A percentile compares a stretch with the other conserved stretches of the same genome.
Evolutionary conservation across 2,888 invertebrate genomes (phyloP).

Genomic region (Drosophila neoperkinsi): DNA sequence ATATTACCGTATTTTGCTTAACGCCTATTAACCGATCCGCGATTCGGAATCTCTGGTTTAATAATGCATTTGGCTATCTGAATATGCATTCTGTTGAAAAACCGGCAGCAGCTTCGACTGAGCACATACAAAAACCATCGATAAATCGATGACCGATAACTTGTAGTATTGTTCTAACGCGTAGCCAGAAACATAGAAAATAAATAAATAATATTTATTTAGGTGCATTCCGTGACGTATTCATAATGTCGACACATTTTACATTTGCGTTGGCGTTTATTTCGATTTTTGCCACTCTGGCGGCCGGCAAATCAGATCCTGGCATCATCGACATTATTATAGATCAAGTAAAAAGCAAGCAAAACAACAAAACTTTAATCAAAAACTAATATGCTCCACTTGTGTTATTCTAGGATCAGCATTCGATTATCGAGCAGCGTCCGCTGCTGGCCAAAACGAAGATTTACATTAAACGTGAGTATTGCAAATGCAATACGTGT

Average conservation of each 20-base stretch:
- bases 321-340: conserved; percentile 56
- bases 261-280: conserved; percentile 51
- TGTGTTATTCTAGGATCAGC: conserved; percentile 57
- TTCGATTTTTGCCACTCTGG: conserved; percentile 15
- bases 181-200: conserved; percentile 45
- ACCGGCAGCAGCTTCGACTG: conserved; percentile 35
- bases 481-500: conserved; percentile 31
- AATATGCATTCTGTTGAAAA: not conserved
- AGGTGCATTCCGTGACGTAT: conserved; percentile 31
- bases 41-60: not conserved
- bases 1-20: not conserved
- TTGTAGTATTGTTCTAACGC: conserved; percentile 55
- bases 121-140: conserved; percentile 37
- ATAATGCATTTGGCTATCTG: too few relatives aligned
- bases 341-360: conserved; percentile 51
- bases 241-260: conserved; percentile 45
- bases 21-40: not conserved
- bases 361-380: conserved; percentile 29
- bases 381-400: not conserved
- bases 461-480: conserved; percentile 89
- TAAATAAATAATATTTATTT: conserved; percentile 59
- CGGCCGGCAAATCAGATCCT: conserved; percentile 60
- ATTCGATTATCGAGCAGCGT: conserved; percentile 85
- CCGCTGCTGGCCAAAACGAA: conserved; percentile 90
- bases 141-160: conserved; percentile 38